Conservation (phyloP, 2,113 vertebrate species). For the Lathamus discolor region DNA sequence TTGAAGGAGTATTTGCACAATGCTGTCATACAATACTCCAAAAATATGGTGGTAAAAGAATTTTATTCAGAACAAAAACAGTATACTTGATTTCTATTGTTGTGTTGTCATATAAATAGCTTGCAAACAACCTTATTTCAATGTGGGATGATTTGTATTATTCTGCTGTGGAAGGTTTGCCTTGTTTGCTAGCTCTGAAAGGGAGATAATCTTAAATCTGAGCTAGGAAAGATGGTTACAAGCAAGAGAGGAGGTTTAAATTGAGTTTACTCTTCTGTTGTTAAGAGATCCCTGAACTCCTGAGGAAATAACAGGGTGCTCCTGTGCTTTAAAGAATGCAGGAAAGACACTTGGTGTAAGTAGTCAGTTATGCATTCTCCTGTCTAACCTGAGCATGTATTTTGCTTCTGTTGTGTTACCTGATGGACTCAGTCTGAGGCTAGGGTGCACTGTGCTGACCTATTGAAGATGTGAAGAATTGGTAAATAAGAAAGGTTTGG, state of each 20-base stretch:
- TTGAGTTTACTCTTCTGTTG: not conserved
- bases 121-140: not conserved
- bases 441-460: not conserved
- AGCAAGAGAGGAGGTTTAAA: not conserved
- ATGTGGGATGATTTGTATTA: fast-evolving
- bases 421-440: not conserved
- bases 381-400: not conserved
- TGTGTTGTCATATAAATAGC: not conserved
- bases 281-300: not conserved
- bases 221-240: not conserved
- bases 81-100: not conserved
- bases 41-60: not conserved
- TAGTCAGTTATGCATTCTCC: not conserved
- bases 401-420: not conserved
- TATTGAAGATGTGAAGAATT: not conserved
- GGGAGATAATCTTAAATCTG: not conserved
- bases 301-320: not conserved
- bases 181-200: not conserved
- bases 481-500: not conserved
- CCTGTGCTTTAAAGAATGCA: not conserved
- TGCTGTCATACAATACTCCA: not conserved
- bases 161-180: not conserved
- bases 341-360: not conserved
- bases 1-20: not conserved
- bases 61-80: not conserved